Percentiles rank a stretch among this genome's conserved stretches.
These are phyloP conservation scores for Luperina nickerlii DNA, from an alignment of 2,888 invertebrate genomes.

Conservation along the genomic window DNA sequence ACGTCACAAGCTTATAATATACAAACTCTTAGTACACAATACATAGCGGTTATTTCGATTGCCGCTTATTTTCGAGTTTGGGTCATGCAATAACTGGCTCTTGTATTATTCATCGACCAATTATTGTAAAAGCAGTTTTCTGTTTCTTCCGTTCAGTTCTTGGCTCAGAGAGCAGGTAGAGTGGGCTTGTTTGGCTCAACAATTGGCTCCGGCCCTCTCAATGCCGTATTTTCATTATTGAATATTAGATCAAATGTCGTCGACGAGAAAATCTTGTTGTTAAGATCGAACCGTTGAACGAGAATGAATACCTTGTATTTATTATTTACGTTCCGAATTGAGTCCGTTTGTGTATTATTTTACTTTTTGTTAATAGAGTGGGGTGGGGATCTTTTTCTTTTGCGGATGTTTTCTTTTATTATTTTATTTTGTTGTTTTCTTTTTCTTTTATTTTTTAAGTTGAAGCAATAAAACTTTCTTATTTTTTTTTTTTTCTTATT, in stretches of 20 bases:
- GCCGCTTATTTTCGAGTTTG: constrained; percentile 81
- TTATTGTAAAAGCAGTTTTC: constrained; percentile 89
- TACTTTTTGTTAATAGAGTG: constrained; percentile 59
- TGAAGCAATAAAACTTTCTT: too few species aligned
- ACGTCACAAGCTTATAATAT: constrained; percentile 53
- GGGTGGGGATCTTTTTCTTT: constrained; percentile 37
- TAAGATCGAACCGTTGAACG: constrained; percentile 61
- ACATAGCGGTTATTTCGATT: constrained; percentile 55
- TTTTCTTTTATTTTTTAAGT: too few species aligned
- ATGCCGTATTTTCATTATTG: constrained; percentile 81
- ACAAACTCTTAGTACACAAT: constrained; percentile 48
- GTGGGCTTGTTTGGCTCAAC: constrained; percentile 82
- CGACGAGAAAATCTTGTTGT: constrained; percentile 65
- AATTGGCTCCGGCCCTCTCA: constrained; percentile 79
- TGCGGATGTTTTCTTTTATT: constrained; percentile 30
- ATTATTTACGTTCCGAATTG: constrained; percentile 65
- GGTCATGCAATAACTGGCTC: constrained; percentile 85
- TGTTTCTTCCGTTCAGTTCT: constrained; percentile 74
- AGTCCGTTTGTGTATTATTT: constrained; percentile 62
- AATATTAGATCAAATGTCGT: constrained; percentile 82
- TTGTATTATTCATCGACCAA: constrained; percentile 91
- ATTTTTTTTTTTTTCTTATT: too few species aligned
- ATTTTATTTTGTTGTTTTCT: too few species aligned
- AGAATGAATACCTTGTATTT: constrained; percentile 66
- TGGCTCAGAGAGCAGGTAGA: constrained; percentile 73